A percentile compares a stretch with the other conserved stretches of the same genome.
phyloP scores from a whole-genome alignment of 2,888 invertebrate species.

The Pollenia griseotomentosa region DNA sequence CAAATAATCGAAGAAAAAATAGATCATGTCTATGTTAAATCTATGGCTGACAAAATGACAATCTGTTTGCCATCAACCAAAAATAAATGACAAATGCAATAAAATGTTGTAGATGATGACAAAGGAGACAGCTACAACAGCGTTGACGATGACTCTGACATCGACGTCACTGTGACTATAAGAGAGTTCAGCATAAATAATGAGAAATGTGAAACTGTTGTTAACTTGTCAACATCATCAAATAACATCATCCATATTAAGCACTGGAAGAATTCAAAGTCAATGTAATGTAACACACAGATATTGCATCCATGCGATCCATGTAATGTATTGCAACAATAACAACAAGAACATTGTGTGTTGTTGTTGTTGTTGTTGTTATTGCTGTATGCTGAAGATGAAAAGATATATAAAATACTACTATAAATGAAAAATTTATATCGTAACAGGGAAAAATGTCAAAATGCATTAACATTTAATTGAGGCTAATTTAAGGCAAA shows the following conservation, averaged over 20 bases:
- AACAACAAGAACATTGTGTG: background rate
- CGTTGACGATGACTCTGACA: slow-evolving; percentile 60
- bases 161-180: slow-evolving; percentile 60
- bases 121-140: slow-evolving; percentile 48
- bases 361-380: background rate
- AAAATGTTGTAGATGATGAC: slow-evolving; percentile 53
- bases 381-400: background rate
- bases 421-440: slow-evolving; percentile 61
- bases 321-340: slow-evolving; percentile 37
- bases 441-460: slow-evolving; percentile 80
- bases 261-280: slow-evolving; percentile 55
- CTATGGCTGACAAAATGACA: slow-evolving; percentile 56
- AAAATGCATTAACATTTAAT: slow-evolving; percentile 84
- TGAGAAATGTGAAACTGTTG: slow-evolving; percentile 67
- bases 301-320: background rate
- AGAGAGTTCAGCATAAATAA: slow-evolving; percentile 70
- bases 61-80: slow-evolving; percentile 41
- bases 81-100: slow-evolving; percentile 60
- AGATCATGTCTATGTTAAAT: slow-evolving; percentile 39
- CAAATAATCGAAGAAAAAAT: background rate
- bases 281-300: slow-evolving; percentile 48
- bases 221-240: slow-evolving; percentile 68
- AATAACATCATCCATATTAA: slow-evolving; percentile 65
- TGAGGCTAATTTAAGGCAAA: slow-evolving; percentile 82
- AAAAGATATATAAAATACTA: background rate